phyloP scores from a whole-genome alignment of 2,888 invertebrate genomes.

The Crossocerus cetratus region DNA sequence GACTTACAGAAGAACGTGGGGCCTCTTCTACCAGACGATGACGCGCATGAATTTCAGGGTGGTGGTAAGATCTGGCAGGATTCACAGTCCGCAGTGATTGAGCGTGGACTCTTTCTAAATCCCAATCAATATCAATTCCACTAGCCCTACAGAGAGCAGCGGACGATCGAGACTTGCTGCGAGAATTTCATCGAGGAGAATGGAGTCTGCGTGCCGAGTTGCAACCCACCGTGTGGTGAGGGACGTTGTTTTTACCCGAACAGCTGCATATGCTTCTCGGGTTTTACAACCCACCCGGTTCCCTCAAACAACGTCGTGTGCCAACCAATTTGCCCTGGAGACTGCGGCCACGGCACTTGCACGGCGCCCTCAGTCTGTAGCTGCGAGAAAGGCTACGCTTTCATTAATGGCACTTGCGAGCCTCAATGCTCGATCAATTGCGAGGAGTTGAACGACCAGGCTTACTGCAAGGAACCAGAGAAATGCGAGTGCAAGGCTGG shows the following conservation, averaged over 20 bases:
- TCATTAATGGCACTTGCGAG: conserved; percentile 62
- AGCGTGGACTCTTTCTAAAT: too few species aligned
- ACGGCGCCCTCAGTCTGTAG: conserved; percentile 8
- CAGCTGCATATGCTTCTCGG: conserved; percentile 82
- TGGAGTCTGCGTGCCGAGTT: conserved; percentile 16
- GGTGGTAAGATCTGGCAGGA: conserved; percentile 29
- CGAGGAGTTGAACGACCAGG: conserved; percentile 75
- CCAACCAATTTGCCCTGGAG: conserved; percentile 15
- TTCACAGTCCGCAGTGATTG: background rate
- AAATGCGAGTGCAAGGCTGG: background rate
- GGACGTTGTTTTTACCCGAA: conserved; percentile 77
- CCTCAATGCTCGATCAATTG: conserved; percentile 75
- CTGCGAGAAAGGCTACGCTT: conserved; percentile 19
- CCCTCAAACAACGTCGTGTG: background rate
- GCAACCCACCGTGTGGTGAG: conserved; percentile 18
- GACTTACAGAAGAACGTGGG: conserved; percentile 31
- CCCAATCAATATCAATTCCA: background rate
- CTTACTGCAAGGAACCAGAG: background rate
- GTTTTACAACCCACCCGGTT: conserved; percentile 14
- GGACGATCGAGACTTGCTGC: background rate
- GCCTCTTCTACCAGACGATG: conserved; percentile 38
- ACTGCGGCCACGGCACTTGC: conserved; percentile 28
- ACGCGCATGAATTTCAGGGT: conserved; percentile 26
- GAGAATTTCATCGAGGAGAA: background rate
- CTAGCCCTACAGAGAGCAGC: background rate